Evolutionary conservation across 2,888 invertebrate species (phyloP), one percentile per base, ranked within the genome.

Genomic region (Punctoribates punctum): DNA sequence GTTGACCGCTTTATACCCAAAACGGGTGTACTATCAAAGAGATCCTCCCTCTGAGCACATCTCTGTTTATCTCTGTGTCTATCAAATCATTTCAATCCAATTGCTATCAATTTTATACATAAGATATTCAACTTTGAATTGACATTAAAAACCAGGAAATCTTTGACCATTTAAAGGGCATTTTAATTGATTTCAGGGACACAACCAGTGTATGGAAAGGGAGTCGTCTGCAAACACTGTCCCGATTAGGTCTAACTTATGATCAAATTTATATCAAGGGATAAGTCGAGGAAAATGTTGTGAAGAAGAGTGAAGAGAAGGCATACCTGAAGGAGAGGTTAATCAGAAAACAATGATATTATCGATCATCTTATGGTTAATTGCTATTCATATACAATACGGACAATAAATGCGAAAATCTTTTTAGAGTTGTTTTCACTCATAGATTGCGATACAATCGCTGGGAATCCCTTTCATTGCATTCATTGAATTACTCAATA

Each of bases 371-470:
- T 72, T 11, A 15, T 72, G 27, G 11, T 29, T 29, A 38, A 67
- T n/a, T 27, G 20, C 38, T 11, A 34, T 38, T 29, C 20, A 72
- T 27, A 70, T 72, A 72, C 72, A 72, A 72, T 48, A 72, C 72
- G 72, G 72, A 72, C 72, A 72, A 72, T 72, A 72, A 72, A 72
- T 46, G 42, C 15, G 23, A 42, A 72, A 72, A 72, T 72, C 72
- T 72, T 72, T 42, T 72, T 72, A 48, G 46, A 72, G 11, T 20
- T 25, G 15, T 46, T 4, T 72, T 72, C 15, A 48, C 48, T 48
- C 72, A 46, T 72, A 72, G 72, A 72, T 46, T 51, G 51, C 57
- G 57, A 25, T 57, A 57, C 57, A 57, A 57, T 57, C 57, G 57
- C 20, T 20, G n/a, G n/a, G n/a, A n/a, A n/a, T n/a, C n/a, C n/a